These are phyloP conservation scores for Nomada fabriciana DNA, from an alignment of 2,888 invertebrate genomes.

Conservation along the genomic window DNA sequence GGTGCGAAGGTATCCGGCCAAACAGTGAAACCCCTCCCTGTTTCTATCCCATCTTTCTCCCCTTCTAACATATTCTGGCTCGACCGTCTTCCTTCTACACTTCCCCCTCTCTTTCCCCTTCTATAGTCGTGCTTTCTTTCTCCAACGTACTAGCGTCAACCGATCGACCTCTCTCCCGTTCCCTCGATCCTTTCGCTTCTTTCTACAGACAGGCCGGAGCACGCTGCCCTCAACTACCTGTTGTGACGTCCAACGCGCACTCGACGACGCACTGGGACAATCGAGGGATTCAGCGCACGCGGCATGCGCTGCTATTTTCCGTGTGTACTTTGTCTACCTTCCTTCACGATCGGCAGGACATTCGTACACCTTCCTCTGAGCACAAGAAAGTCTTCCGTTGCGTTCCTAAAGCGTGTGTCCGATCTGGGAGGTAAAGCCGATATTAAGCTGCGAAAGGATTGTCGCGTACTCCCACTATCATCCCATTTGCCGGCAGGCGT, in stretches of 20 bases:
- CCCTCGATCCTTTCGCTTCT: constrained; percentile 63
- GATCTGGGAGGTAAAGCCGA: constrained; percentile 40
- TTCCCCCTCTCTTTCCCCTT: constrained; percentile 44
- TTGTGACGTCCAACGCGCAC: constrained; percentile 78
- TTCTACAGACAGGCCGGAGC: constrained; percentile 72
- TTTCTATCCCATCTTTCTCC: constrained; percentile 49
- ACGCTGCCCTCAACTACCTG: constrained; percentile 82
- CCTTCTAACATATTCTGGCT: constrained; percentile 44
- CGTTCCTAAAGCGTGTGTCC: constrained; percentile 46
- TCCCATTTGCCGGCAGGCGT: constrained; percentile 18
- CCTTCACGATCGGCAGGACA: constrained; percentile 41
- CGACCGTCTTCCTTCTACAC: constrained; percentile 55
- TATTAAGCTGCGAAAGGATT: constrained; percentile 71
- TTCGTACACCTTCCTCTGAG: constrained; percentile 16
- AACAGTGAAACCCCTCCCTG: constrained; percentile 60
- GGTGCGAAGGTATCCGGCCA: constrained; percentile 56
- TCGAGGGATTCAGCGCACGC: constrained; percentile 60
- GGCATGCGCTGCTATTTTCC: constrained; percentile 53
- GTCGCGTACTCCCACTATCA: constrained; percentile 51
- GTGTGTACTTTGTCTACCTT: constrained; percentile 25
- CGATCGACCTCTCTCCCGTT: constrained; percentile 59
- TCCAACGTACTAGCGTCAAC: constrained; percentile 47
- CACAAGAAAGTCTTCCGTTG: constrained; percentile 43
- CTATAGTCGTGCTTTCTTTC: constrained; percentile 41
- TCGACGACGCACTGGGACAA: constrained; percentile 67